Base-by-base conservation (phyloP, 2,888 invertebrate species). In the Tetramorium bicarinatum region DNA sequence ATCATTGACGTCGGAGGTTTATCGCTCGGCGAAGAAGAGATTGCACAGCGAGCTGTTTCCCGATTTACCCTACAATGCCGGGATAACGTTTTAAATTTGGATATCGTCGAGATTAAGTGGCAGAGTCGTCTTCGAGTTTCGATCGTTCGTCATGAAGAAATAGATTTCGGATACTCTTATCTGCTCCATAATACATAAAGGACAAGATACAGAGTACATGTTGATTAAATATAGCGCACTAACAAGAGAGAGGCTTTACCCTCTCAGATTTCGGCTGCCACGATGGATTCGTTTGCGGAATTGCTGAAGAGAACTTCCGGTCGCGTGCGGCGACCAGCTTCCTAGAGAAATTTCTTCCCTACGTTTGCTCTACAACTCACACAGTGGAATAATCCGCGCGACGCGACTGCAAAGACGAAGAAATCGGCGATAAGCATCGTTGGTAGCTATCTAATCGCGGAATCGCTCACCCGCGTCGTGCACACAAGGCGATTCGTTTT, bases 351-450 rank as follows among this genome's bases (percentile, higher is more conserved):
- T 29, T 34, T 34, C 29, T 34, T 34, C 29, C 29, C 29, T 34
- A 34, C 29, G 29, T 34, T 34, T 34, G 29, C 34, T 69, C 21
- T 41, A 15, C 71, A 11, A 34, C 29, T 34, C 56, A 34, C 8
- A 71, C 71, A 47, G 71, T 59, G 79, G 59, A 79, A 71, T 71
- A 79, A 59, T 79, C 79, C 56, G 44, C 71, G 79, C 29, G 29
- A 34, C 56, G 41, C 54, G 44, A 29, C 54, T 69, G 77, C 38
- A 25, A 34, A 72, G 47, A 47, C 47, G 59, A 59, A 61, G 47
- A 72, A 72, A 71, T 79, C 25, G 34, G 72, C 44, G 79, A 80
- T 80, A 80, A 80, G 72, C 47, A 44, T 76, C 44, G 34, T n/a
- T 15, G 72, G 21, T 47, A 66, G 1, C 34, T 80, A 80, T 80